Conservation (phyloP, 2,113 vertebrate species). For the Semnornis frantzii region DNA sequence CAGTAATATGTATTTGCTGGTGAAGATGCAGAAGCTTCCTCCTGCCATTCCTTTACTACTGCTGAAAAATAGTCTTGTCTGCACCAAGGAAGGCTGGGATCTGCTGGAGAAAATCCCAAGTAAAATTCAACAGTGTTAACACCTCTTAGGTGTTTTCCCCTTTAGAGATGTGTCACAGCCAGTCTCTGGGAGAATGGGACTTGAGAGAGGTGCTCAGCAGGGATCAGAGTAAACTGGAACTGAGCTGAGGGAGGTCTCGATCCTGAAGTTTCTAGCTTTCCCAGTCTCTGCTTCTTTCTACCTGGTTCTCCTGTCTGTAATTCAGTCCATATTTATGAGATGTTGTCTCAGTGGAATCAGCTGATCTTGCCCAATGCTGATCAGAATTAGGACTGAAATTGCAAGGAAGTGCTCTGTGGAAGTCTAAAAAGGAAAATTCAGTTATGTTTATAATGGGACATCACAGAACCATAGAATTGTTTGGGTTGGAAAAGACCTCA, state of each 20-base stretch:
- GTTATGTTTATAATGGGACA: not conserved
- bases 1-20: not conserved
- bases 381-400: not conserved
- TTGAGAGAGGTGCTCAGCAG: not conserved
- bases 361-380: not conserved
- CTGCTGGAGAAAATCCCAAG: not conserved
- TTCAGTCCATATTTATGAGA: not conserved
- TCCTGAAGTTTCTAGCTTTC: not conserved
- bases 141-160: not conserved
- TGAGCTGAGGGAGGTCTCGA: not conserved
- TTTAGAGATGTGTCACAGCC: accelerated
- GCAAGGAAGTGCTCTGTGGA: not conserved
- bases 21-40: not conserved
- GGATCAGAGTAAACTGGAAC: not conserved
- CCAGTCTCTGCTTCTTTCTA: not conserved
- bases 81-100: not conserved
- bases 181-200: not conserved
- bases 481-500: no score
- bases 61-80: not conserved
- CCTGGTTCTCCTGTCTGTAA: not conserved
- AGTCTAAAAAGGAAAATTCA: not conserved
- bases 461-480: not conserved
- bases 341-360: not conserved
- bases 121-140: not conserved
- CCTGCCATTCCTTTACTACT: not conserved